phyloP scores from a whole-genome alignment of 2,113 vertebrate species.

The Mastomys coucha region DNA sequence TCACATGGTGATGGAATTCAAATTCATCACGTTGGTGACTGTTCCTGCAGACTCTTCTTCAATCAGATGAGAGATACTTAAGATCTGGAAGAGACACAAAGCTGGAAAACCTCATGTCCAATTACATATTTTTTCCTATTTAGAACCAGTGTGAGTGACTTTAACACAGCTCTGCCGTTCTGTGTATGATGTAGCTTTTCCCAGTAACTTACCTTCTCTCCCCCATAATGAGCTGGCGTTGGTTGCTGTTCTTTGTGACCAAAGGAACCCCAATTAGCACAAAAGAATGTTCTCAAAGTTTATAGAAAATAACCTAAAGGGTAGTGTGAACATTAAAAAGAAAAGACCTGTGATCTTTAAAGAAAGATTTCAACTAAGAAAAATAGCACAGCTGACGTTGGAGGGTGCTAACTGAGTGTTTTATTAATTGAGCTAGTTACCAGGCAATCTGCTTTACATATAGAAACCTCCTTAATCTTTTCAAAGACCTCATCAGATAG shows the following conservation, averaged over 20 bases:
- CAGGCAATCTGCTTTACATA: background rate
- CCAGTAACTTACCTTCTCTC: background rate
- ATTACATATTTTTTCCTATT: background rate
- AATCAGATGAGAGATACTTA: background rate
- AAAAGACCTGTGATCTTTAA: background rate
- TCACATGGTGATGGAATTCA: background rate
- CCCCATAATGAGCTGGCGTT: background rate
- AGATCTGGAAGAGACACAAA: background rate
- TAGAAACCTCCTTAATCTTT: conserved; percentile 22
- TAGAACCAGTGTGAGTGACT: background rate
- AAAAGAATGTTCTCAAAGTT: conserved; percentile 25
- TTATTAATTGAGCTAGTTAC: background rate
- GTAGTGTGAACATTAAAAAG: background rate
- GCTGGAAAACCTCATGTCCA: background rate
- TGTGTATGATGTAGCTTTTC: background rate
- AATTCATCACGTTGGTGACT: background rate
- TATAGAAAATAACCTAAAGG: background rate
- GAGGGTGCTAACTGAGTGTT: background rate
- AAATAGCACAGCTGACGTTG: background rate
- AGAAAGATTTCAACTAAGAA: conserved; percentile 34
- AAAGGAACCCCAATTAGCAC: conserved; percentile 6
- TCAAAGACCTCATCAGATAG: conserved; percentile 17
- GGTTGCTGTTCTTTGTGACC: background rate
- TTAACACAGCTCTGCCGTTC: background rate
- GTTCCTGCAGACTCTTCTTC: background rate